Evolutionary conservation across 2,113 vertebrate species (phyloP), one percentile per base, ranked within the genome.

Genomic region (Ameiurus melas): DNA sequence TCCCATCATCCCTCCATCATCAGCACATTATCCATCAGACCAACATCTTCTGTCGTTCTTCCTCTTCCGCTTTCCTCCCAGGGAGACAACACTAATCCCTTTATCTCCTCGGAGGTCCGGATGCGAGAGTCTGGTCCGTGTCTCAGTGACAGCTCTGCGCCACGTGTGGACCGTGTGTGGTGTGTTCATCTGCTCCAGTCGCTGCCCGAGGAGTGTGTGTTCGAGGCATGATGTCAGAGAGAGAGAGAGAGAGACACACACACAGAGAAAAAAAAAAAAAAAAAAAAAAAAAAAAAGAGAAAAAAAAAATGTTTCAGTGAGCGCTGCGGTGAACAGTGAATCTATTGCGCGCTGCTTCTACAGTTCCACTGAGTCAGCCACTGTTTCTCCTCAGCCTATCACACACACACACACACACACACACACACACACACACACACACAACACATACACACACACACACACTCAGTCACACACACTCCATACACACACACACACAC

Each of bases 331-430:
- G 84, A 57, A 57, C 51, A 94, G 93, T 91, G 92, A 95, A 95
- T 95, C 95, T 96, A 96, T 94, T 94, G 95, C 95, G 94, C 93
- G 92, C 89, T 87, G 82, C 94, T 93, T 89, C 92, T 93, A 91
- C 93, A 90, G 91, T 92, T 91, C 87, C 91, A 92, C 94, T 92
- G 93, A 94, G 92, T 93, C 93, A 92, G 92, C 90, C 88, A 89
- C 86, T 71, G 83, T 90, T 92, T 92, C 89, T 2, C 92, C 90
- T 85, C 91, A 91, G 92, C 92, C 86, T 91, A 78, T 25, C 75
- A 78, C 75, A 91, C 92, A 90, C 68, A 89, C 57, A 53, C 53
- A 51, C 84, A 90, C 64, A 62, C 87, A 89, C 86, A 90, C 84
- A 75, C 81, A 85, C 86, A 88, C 87, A 78, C 89, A 60, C 30